These are phyloP conservation scores for Pterocles burchelli DNA, from an alignment of 2,113 vertebrate species.

Conservation along the genomic window DNA sequence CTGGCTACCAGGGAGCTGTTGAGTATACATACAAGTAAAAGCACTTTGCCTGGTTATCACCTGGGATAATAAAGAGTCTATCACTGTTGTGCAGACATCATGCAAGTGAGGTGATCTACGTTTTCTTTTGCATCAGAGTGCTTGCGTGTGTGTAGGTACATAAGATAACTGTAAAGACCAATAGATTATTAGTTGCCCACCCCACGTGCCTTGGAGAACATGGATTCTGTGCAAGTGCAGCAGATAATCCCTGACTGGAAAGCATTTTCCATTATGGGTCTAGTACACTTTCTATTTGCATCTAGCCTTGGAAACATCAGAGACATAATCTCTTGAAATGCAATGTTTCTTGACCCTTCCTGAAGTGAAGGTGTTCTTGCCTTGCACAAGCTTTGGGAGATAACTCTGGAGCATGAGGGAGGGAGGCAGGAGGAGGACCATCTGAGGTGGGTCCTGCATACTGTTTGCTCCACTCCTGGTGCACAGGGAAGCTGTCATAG, in stretches of 20 bases:
- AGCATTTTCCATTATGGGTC: not conserved
- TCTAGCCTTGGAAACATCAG: not conserved
- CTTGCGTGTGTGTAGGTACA: not conserved
- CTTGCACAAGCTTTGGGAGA: not conserved
- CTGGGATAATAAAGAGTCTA: not conserved
- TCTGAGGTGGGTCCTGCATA: not conserved
- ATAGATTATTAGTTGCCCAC: not conserved
- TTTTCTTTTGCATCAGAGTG: not conserved
- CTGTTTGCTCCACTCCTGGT: not conserved
- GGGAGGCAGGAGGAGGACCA: not conserved
- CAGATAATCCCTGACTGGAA: not conserved
- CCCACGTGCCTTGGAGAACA: fast-evolving
- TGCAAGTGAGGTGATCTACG: not conserved
- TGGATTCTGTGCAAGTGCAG: not conserved
- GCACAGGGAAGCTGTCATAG: not conserved
- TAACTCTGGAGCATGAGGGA: not conserved
- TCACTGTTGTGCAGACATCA: not conserved
- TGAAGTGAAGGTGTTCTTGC: not conserved
- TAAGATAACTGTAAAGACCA: not conserved
- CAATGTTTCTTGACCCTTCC: not conserved
- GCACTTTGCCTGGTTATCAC: not conserved
- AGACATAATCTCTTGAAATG: not conserved
- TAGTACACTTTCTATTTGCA: not conserved
- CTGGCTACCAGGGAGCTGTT: not conserved
- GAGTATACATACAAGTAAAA: not conserved